Evolutionary conservation across 2,797 vertebrate species (phyloP), one percentile per base, ranked within the genome.

Genomic region (Ptychadena robeensis): DNA sequence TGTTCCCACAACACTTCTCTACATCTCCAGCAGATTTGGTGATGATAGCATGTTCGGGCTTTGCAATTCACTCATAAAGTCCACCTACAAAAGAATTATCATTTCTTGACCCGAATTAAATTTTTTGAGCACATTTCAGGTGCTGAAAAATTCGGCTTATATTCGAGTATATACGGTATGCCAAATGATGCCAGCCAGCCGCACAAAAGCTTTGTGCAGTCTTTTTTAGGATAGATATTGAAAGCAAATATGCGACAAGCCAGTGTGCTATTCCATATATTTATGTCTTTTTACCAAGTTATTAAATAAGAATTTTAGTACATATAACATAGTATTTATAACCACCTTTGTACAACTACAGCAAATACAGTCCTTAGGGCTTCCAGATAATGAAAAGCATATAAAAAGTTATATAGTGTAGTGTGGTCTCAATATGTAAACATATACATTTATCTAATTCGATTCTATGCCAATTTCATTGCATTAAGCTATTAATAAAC

Each of bases 281-380:
- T 4, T 27, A 25, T 28, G 59, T 61, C 25, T 61, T 28, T 61
- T 25, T 61, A 61, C 59, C 59, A 61, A 12, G 59, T 61, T 61
- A 61, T 27, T 61, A 27, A 61, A 28, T 28, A 61, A 61, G 5
- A 25, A 27, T 10, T 28, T 27, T 61, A 53, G 59, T 61, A 9
- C 9, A 61, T 61, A 27, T 10, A 53, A 7, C 44, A 53, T 31
- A 30, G 15, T 31, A 25, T 35, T 61, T 25, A 9, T 74, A 34
- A 40, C 35, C 73, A 64, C n/a, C 37, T 63, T 59, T 75, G n/a
- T 30, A 64, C 15, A 40, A 38, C 34, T 74, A 44, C 32, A 37
- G n/a, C 53, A 74, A 25, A 64, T 40, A 6, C 25, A 72, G 25
- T 30, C 65, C 25, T 30, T 40, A 9, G 32, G 48, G 34, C 59